Evolutionary conservation across 2,113 vertebrate genomes (phyloP).

Genomic region (Salvelinus sp.): DNA sequence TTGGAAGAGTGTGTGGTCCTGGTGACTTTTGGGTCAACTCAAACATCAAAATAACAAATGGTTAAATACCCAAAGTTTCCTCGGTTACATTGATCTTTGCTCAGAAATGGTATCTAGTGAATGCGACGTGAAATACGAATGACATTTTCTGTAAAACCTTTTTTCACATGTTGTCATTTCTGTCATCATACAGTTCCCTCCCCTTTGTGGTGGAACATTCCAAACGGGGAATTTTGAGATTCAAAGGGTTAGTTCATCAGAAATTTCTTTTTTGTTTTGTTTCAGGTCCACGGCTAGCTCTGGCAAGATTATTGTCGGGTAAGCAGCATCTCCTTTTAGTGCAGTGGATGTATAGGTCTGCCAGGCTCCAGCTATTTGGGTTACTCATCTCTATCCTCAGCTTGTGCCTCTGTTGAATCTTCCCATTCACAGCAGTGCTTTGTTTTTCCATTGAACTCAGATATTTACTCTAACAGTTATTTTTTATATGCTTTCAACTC

Average conservation of each 20-base stretch:
- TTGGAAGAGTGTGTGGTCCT: slow-evolving; percentile 28
- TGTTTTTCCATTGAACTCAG: too few relatives aligned
- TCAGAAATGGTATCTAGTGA: neutral
- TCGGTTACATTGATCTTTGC: neutral
- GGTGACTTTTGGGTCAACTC: slow-evolving; percentile 7
- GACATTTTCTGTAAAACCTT: too few relatives aligned
- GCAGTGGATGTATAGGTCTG: neutral
- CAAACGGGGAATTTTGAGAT: neutral
- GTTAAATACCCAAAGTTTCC: neutral
- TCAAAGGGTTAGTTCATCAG: slow-evolving; percentile 40
- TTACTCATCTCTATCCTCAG: neutral
- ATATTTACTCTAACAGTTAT: too few relatives aligned
- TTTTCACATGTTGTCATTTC: neutral
- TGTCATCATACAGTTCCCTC: neutral
- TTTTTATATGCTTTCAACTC: neutral
- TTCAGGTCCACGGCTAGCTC: slow-evolving; percentile 72
- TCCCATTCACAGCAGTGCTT: neutral
- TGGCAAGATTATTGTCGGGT: slow-evolving; percentile 82
- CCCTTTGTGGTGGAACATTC: neutral
- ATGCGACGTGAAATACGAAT: neutral
- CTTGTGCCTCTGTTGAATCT: neutral
- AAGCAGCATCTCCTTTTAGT: slow-evolving; percentile 50
- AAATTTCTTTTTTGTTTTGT: slow-evolving; percentile 64
- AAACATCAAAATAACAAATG: slow-evolving; percentile 35
- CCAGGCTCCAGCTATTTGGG: neutral